A percentile compares a stretch with the other conserved stretches of the same genome.
phyloP scores from a whole-genome alignment of 2,797 vertebrate genomes.

The Spatula versicolor region DNA sequence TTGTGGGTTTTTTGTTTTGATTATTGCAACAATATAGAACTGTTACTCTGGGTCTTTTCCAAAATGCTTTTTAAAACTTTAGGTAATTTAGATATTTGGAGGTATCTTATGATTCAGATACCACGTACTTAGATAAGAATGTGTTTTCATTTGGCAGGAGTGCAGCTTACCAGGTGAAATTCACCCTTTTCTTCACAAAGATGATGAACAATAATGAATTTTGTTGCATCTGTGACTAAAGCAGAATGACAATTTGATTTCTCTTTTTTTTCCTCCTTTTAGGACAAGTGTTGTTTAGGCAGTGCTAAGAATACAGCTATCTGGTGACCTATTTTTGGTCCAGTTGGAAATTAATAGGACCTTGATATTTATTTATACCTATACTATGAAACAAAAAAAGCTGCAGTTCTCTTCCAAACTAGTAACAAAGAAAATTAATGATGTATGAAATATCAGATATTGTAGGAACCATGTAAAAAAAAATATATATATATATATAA shows the following conservation, averaged over 20 bases:
- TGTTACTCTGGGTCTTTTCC: background rate
- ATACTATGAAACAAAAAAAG: background rate
- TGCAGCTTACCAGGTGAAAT: background rate
- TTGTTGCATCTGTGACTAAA: background rate
- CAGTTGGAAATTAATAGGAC: background rate
- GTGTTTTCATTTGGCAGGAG: background rate
- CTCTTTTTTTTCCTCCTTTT: background rate
- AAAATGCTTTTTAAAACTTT: conserved; percentile 5
- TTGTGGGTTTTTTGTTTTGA: background rate
- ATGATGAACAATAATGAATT: background rate
- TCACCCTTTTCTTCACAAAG: background rate
- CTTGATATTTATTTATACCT: background rate
- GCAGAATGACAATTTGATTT: background rate
- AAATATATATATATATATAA: background rate
- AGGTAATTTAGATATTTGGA: background rate
- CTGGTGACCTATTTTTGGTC: background rate
- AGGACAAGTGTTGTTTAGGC: background rate
- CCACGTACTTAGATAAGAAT: background rate
- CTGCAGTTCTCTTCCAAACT: background rate
- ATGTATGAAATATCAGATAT: background rate
- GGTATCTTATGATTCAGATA: background rate
- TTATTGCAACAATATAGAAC: background rate
- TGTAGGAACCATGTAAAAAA: background rate
- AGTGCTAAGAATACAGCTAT: background rate
- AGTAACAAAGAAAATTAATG: background rate